Evolutionary conservation across 2,113 vertebrate genomes (phyloP).

Genomic region (Menidia beryllina): DNA sequence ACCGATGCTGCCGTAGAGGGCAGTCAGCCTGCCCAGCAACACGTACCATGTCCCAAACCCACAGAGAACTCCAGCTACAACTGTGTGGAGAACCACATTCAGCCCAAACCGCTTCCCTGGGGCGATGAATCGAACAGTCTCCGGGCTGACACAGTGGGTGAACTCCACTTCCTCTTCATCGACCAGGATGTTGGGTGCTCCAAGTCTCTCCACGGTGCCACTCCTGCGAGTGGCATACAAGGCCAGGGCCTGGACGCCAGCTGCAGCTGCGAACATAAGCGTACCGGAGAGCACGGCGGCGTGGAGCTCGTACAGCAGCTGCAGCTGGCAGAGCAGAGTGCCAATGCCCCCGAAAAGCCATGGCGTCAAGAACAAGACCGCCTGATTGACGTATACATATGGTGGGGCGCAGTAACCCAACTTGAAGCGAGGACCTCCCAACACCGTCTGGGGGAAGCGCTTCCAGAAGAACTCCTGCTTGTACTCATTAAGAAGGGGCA

Average conservation of each 20-base stretch:
- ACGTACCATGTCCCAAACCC: conserved; percentile 96
- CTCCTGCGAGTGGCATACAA: conserved; percentile 85
- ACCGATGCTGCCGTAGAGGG: conserved; percentile 86
- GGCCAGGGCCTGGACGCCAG: conserved; percentile 86
- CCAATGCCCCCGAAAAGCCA: conserved; percentile 93
- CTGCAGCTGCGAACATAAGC: conserved; percentile 89
- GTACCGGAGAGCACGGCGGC: conserved; percentile 87
- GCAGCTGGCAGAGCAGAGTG: conserved; percentile 90
- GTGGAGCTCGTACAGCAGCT: conserved; percentile 85
- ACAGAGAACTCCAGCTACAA: conserved; percentile 90
- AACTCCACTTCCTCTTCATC: conserved; percentile 98
- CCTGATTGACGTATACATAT: conserved; percentile 93
- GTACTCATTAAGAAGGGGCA: conserved; percentile 97
- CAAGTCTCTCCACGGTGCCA: conserved; percentile 86
- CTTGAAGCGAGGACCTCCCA: conserved; percentile 93
- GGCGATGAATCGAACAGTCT: conserved; percentile 94
- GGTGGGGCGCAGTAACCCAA: conserved; percentile 94
- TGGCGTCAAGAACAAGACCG: conserved; percentile 92
- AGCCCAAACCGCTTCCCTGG: conserved; percentile 92
- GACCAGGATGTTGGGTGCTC: conserved; percentile 85
- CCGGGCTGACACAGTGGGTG: conserved; percentile 90
- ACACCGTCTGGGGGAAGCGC: conserved; percentile 94
- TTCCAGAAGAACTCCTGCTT: conserved; percentile 99
- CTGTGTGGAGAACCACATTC: conserved; percentile 89
- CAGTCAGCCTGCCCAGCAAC: conserved; percentile 88